phyloP scores from a whole-genome alignment of 2,797 vertebrate genomes.

The Vireo griseus region DNA sequence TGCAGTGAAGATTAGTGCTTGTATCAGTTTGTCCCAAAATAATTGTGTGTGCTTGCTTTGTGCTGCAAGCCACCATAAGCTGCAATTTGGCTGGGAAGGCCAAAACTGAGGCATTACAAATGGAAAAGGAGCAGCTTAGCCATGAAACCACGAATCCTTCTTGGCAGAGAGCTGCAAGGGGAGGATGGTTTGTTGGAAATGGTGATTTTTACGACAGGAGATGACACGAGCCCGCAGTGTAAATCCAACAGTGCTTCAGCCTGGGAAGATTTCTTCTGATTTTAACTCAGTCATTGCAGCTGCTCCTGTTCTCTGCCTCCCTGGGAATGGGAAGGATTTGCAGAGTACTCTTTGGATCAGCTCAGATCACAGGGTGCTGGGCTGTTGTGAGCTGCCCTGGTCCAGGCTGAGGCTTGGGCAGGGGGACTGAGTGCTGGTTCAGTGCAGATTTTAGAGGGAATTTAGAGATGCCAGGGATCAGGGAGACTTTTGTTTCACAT shows the following conservation, averaged over 20 bases:
- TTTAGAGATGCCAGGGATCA: neutral
- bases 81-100: slow-evolving; percentile 5
- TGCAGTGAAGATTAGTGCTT: slow-evolving; percentile 56
- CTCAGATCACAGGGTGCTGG: neutral
- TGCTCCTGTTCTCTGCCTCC: neutral
- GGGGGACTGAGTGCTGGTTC: neutral
- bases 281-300: neutral
- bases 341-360: neutral
- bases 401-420: neutral
- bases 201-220: neutral
- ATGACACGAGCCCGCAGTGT: neutral
- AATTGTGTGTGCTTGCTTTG: slow-evolving; percentile 1
- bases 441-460: neutral
- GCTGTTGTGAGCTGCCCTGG: neutral
- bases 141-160: neutral
- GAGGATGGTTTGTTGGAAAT: neutral
- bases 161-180: neutral
- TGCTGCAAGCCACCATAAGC: slow-evolving; percentile 10
- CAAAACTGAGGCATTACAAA: neutral
- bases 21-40: slow-evolving; percentile 48
- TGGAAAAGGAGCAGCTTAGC: neutral
- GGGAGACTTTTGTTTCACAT: neutral
- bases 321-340: neutral
- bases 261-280: neutral
- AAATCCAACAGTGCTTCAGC: neutral